Conservation (phyloP, 2,113 vertebrate genomes). For the Chaetodon trifascialis region DNA sequence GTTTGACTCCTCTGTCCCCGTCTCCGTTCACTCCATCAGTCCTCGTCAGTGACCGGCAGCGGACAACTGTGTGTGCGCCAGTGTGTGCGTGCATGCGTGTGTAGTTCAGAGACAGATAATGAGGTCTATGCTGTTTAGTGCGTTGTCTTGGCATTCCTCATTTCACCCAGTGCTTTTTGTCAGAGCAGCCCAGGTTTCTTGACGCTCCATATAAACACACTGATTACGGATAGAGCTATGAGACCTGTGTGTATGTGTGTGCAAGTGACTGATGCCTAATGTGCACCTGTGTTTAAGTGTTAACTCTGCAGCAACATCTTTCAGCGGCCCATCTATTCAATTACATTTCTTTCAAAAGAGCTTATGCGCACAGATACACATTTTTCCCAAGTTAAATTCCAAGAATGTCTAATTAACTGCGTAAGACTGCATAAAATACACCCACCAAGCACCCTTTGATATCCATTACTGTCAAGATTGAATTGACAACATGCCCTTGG, state of each 20-base stretch:
- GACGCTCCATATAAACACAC: constrained; percentile 80
- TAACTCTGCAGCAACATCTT: constrained; percentile 66
- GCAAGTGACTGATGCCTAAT: constrained; percentile 28
- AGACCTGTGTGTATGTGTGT: constrained; percentile 39
- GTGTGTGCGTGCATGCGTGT: background rate
- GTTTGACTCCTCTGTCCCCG: constrained; percentile 84
- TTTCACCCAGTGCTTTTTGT: constrained; percentile 70
- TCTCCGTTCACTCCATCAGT: constrained; percentile 79
- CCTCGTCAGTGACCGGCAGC: constrained; percentile 61
- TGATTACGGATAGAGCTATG: constrained; percentile 75
- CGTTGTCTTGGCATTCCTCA: constrained; percentile 62
- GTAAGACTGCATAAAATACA: constrained; percentile 38
- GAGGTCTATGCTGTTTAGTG: constrained; percentile 60
- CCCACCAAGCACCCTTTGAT: constrained; percentile 38
- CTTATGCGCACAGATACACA: constrained; percentile 5
- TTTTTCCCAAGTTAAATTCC: constrained; percentile 33
- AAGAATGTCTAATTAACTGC: constrained; percentile 49
- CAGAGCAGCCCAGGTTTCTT: constrained; percentile 59
- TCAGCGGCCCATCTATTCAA: constrained; percentile 63
- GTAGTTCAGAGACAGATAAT: constrained; percentile 55
- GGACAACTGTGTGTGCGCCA: constrained; percentile 35
- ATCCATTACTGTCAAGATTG: constrained; percentile 56
- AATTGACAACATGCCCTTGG: constrained; percentile 63
- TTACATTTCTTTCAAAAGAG: constrained; percentile 52
- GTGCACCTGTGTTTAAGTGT: constrained; percentile 81